Base-by-base conservation (phyloP, 2,888 invertebrate species). In the Pammene fasciana region DNA sequence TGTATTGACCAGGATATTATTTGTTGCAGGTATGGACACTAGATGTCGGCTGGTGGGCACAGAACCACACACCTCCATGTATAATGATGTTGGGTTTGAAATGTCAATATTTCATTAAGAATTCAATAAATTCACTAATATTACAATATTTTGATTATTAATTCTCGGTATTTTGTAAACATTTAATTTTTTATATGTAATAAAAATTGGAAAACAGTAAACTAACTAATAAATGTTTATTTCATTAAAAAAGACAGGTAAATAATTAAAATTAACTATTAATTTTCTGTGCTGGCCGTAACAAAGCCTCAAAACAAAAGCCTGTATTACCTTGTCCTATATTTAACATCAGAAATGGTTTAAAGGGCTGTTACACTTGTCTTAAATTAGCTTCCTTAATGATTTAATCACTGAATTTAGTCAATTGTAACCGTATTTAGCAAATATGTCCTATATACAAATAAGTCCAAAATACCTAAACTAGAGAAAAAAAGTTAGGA, bases 11-110 rank as follows among this genome's bases (percentile, higher is more conserved):
- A 26, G 26, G 26, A 26, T 61, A 13, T 62, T 72, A 68, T 72
- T 76, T 76, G 74, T 79, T 93, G 56, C 89, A 93, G 93, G 80
- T 93, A 93, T 80, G 93, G 93, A 71, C 93, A 93, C 81, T 93
- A 91, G 81, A 76, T 45, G n/a, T 10, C n/a, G 68, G 36, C 72
- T 60, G 70, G 65, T 61, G 50, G 64, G 64, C 67, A 16, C 60
- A n/a, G 56, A 65, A 55, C 52, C 55, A 59, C 74, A 75, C 72
- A 71, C 70, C 71, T 72, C 73, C 74, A 78, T 74, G 76, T 75
- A 77, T 74, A 74, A 79, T 79, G 74, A 79, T 78, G 80, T 80
- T 81, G 82, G 84, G 78, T 75, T 82, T 81, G 79, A 78, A 82
- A 82, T 88, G 86, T 87, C 85, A 81, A 80, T 83, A 81, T 81